Evolutionary conservation across 2,888 invertebrate genomes (phyloP).

Genomic region (Mythimna lalbum): DNA sequence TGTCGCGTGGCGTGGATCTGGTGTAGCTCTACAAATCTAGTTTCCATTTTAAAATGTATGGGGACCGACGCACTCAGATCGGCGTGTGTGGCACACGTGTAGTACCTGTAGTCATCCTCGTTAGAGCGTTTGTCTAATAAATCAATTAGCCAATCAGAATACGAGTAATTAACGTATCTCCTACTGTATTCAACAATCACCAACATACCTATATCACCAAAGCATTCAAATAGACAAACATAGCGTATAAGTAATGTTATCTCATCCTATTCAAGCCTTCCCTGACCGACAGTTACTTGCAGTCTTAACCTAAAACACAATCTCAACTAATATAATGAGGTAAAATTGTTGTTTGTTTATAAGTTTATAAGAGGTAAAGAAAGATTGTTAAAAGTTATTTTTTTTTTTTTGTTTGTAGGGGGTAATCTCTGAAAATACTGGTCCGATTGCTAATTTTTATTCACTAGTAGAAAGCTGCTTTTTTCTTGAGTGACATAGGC

Average conservation of each 20-base stretch:
- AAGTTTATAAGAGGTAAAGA: no score
- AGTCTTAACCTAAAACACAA: slow-evolving; percentile 21
- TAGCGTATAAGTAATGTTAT: slow-evolving; percentile 17
- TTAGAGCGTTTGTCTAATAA: not conserved
- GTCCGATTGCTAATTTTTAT: no score
- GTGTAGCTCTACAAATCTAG: no score
- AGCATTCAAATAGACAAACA: not conserved
- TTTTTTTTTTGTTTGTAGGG: no score
- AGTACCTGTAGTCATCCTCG: not conserved
- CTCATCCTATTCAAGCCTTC: slow-evolving; percentile 13
- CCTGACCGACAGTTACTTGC: not conserved
- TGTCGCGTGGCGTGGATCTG: no score
- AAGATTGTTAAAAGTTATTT: no score
- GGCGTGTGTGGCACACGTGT: no score
- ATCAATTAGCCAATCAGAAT: slow-evolving; percentile 10
- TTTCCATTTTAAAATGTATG: no score
- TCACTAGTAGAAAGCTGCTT: no score
- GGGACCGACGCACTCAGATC: no score
- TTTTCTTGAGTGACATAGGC: no score
- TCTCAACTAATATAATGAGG: not conserved
- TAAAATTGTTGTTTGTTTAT: not conserved
- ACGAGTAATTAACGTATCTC: not conserved
- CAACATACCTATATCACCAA: not conserved
- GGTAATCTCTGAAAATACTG: no score
- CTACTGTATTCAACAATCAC: not conserved